Percentiles rank a stretch among this genome's conserved stretches.
Conservation (phyloP, 2,888 invertebrate genomes). For the Himalopsyche japonica region DNA sequence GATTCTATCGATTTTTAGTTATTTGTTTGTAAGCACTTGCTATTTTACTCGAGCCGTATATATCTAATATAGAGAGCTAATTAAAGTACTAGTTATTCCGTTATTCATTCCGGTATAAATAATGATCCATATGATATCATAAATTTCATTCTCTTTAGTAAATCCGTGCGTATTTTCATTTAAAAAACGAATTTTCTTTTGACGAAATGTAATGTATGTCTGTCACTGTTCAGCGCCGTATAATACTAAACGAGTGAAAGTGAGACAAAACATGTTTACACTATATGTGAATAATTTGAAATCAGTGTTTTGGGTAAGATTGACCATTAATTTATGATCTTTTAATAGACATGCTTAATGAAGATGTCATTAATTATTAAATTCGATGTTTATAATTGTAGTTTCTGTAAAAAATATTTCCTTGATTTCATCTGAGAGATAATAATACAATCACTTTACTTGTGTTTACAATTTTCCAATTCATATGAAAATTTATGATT, state of each 20-base stretch:
- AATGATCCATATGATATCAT: neutral
- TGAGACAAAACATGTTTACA: neutral
- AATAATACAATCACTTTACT: neutral
- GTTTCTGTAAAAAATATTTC: neutral
- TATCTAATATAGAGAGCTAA: neutral
- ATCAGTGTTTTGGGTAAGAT: neutral
- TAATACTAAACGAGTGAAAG: neutral
- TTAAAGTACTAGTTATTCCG: neutral
- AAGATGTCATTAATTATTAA: neutral
- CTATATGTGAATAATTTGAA: neutral
- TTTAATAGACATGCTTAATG: neutral
- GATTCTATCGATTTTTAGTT: constrained; percentile 73
- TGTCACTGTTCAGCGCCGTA: neutral
- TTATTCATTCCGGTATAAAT: neutral
- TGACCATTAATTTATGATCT: neutral
- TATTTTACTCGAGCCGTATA: constrained; percentile 45
- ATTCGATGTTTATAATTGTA: neutral
- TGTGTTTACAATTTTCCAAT: neutral
- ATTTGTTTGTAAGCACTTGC: constrained; percentile 49
- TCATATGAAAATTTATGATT: neutral
- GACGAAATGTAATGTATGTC: neutral
- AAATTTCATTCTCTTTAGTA: neutral
- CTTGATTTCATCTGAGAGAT: neutral
- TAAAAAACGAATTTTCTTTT: neutral
- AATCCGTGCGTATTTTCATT: neutral